Percentiles rank a stretch among this genome's conserved stretches.
These are phyloP conservation scores for Agonopterix alstromeriana DNA, from an alignment of 2,888 invertebrate genomes.

Conservation along the genomic window DNA sequence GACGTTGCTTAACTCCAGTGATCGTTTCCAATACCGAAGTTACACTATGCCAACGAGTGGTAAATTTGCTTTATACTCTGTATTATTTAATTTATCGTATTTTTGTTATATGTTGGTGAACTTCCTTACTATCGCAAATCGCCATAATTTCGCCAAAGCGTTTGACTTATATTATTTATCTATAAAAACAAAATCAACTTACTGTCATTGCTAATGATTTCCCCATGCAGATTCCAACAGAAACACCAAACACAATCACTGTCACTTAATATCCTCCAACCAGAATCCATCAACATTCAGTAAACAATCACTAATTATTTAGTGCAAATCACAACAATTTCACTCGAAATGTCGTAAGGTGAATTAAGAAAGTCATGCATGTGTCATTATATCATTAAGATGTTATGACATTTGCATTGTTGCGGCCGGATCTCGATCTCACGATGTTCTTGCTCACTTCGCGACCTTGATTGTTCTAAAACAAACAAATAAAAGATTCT, in stretches of 20 bases:
- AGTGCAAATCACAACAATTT: background rate
- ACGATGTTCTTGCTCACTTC: slow-evolving; percentile 12
- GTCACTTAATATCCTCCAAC: slow-evolving; percentile 11
- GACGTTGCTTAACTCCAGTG: too few species aligned
- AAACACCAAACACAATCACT: slow-evolving; percentile 12
- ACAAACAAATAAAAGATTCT: too few species aligned
- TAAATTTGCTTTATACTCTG: too few species aligned
- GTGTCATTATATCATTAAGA: slow-evolving; percentile 1
- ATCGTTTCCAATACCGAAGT: too few species aligned
- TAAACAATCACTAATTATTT: too few species aligned
- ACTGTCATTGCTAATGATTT: slow-evolving; percentile 57
- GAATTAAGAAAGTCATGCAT: slow-evolving; percentile 7
- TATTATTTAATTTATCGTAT: too few species aligned
- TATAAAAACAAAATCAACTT: slow-evolving; percentile 23
- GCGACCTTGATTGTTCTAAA: too few species aligned
- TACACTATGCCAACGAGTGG: too few species aligned
- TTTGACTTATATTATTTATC: too few species aligned
- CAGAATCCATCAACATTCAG: slow-evolving; percentile 2
- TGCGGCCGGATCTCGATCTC: slow-evolving; percentile 17
- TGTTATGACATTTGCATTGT: slow-evolving; percentile 11
- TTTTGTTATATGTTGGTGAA: too few species aligned
- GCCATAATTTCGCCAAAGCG: too few species aligned
- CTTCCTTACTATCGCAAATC: too few species aligned
- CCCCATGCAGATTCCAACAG: slow-evolving; percentile 14
- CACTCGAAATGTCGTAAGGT: slow-evolving; percentile 8